These are phyloP conservation scores for Mesoclemmys tuberculata DNA, from an alignment of 2,113 vertebrate species.

Conservation along the genomic window DNA sequence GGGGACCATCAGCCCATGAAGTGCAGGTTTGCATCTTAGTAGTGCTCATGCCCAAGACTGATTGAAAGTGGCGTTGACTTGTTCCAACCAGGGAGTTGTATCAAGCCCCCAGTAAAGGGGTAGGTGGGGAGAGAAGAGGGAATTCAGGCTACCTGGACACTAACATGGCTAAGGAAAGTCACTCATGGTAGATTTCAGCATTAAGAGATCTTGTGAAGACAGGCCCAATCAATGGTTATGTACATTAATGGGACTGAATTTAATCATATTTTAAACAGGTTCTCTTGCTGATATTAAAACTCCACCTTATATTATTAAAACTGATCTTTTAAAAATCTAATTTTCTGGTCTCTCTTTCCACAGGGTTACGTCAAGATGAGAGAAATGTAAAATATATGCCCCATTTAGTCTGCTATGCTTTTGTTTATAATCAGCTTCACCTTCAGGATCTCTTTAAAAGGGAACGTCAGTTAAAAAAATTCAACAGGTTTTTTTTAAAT, in stretches of 20 bases:
- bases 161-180: not conserved
- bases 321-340: not conserved
- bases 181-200: not conserved
- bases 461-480: not conserved
- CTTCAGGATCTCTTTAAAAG: not conserved
- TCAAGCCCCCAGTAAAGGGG: not conserved
- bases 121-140: not conserved
- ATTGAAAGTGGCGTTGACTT: not conserved
- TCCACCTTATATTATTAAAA: not conserved
- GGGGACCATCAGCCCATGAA: not conserved
- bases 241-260: not conserved
- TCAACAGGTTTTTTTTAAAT: not conserved
- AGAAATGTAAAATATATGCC: too few species aligned
- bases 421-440: not conserved
- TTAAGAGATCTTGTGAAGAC: not conserved
- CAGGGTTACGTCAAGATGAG: too few species aligned
- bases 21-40: not conserved
- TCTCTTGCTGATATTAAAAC: too few species aligned
- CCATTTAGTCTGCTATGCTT: not conserved
- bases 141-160: not conserved
- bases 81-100: not conserved
- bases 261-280: not conserved
- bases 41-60: not conserved
- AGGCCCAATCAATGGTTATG: not conserved
- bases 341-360: not conserved